Percentiles rank a stretch among this genome's conserved stretches.
phyloP scores from a whole-genome alignment of 2,113 vertebrate species.

The human region GRCh38 chr5:39112501-39113000 shows the following conservation, averaged over 20 bases:
- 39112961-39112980: constrained; percentile 29
- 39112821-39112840: background rate
- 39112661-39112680: background rate
- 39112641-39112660: background rate
- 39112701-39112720: background rate
- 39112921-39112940: background rate
- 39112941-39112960: background rate
- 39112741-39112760: background rate
- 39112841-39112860: background rate
- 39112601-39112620: constrained; percentile 30
- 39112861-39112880: background rate
- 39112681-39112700: background rate
- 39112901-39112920: constrained; percentile 22
- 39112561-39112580: background rate
- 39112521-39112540: constrained; percentile 2
- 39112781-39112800: background rate
- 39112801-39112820: background rate
- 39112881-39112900: background rate
- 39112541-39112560: background rate
- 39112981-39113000: constrained; percentile 31
- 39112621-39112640: background rate
- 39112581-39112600: constrained; percentile 29
- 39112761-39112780: background rate
- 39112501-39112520: background rate
- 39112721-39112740: background rate